Percentiles rank a stretch among this genome's conserved stretches.
Conservation (phyloP, 37 sponge, comb jelly and placozoan genomes). For the Ianthella basta region DNA sequence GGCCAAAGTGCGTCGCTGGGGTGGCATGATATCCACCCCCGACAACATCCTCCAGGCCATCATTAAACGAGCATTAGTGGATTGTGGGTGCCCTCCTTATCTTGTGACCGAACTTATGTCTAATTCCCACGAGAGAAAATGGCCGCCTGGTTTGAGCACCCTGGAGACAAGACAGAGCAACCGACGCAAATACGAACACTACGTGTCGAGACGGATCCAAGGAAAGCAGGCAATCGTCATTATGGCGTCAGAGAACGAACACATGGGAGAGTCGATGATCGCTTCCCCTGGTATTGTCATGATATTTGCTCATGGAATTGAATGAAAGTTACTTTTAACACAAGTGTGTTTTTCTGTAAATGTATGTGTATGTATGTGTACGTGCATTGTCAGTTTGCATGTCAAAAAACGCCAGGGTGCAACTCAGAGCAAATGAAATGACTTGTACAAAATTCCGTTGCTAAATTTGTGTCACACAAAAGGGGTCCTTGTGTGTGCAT, state of each 20-base stretch:
- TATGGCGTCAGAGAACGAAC: conserved; percentile 93
- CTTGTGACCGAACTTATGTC: conserved; percentile 86
- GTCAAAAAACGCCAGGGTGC: too few species aligned
- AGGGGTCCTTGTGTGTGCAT: too few species aligned
- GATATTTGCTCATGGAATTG: conserved; percentile 99
- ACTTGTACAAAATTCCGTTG: too few species aligned
- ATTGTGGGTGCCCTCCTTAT: conserved; percentile 88
- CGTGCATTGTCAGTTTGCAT: too few species aligned
- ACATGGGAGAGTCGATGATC: conserved; percentile 94
- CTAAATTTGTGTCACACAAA: too few species aligned
- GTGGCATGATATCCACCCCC: conserved; percentile 97
- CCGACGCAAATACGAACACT: conserved; percentile 89
- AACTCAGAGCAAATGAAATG: too few species aligned
- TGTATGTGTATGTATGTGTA: too few species aligned
- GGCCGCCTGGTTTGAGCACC: conserved; percentile 93
- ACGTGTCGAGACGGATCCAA: conserved; percentile 87
- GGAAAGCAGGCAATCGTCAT: conserved; percentile 97
- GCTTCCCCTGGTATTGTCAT: conserved; percentile 89
- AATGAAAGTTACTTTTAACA: conserved; percentile 33
- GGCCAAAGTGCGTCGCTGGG: conserved; percentile 89
- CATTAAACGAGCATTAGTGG: conserved; percentile 83
- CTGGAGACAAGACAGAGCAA: conserved; percentile 95
- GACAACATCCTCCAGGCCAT: conserved; percentile 91
- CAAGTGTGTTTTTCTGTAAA: too few species aligned
- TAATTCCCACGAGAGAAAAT: conserved; percentile 92